phyloP scores from a whole-genome alignment of 35 echinoderm and acorn worm genomes.

The Apostichopus japonicus region DNA sequence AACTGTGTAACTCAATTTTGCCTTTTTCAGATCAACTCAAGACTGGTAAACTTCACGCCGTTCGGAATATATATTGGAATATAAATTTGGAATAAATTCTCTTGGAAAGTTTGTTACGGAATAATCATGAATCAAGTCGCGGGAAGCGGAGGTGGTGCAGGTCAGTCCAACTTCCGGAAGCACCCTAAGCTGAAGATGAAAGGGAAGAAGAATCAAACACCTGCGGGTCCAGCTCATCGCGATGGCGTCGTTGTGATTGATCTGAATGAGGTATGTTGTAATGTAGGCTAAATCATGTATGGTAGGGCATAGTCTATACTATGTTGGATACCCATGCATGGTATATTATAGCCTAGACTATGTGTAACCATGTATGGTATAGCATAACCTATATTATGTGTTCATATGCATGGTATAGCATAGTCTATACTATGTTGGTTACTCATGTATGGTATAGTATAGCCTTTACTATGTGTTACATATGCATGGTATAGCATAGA shows the following conservation, averaged over 20 bases:
- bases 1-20: neutral
- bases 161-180: neutral
- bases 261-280: conserved; percentile 35
- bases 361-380: too few species aligned
- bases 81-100: conserved; percentile 35
- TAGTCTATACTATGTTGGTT: too few species aligned
- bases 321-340: neutral
- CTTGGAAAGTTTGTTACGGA: neutral
- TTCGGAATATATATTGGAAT: conserved; percentile 47
- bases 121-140: conserved; percentile 50
- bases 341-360: too few species aligned
- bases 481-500: too few species aligned
- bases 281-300: too few species aligned
- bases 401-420: too few species aligned
- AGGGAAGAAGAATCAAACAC: conserved; percentile 30
- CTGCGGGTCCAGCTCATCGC: neutral
- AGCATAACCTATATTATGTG: too few species aligned
- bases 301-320: neutral
- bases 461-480: too few species aligned
- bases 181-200: conserved; percentile 37
- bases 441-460: too few species aligned
- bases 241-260: conserved; percentile 36
- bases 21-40: neutral
- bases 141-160: conserved; percentile 23
- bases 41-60: neutral